A percentile compares a stretch with the other conserved stretches of the same genome.
Evolutionary conservation across 1,140 invertebrate genomes (phyloP).

Genomic region (Hylaeus anthracinus): DNA sequence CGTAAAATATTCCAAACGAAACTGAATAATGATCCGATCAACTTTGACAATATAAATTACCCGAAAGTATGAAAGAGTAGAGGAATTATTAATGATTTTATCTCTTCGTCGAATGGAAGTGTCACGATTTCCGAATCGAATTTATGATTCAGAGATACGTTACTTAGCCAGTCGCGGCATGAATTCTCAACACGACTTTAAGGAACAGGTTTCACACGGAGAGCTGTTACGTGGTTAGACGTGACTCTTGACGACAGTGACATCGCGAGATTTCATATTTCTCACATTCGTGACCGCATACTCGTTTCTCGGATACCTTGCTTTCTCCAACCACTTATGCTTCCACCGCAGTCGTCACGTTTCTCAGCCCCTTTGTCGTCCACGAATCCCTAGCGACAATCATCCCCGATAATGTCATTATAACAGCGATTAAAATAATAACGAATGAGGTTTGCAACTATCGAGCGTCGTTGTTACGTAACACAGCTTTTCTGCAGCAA

Average conservation of each 20-base stretch:
- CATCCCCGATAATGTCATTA: background rate
- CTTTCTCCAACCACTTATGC: constrained; percentile 19
- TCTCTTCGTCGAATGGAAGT: too few relatives aligned
- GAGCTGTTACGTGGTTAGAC: constrained; percentile 2
- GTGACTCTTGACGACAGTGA: constrained; percentile 20
- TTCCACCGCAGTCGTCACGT: constrained; percentile 25
- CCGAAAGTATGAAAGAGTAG: too few relatives aligned
- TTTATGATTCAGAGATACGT: background rate
- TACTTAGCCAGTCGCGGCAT: background rate
- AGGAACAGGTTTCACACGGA: constrained; percentile 27
- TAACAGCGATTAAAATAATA: background rate
- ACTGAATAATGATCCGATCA: too few relatives aligned
- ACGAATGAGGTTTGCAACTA: too few relatives aligned
- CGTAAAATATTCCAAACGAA: background rate
- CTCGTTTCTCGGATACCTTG: constrained; percentile 7
- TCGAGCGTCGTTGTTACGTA: too few relatives aligned
- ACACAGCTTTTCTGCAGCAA: too few relatives aligned
- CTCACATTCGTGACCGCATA: constrained; percentile 29
- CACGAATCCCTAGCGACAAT: background rate
- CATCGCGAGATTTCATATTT: constrained; percentile 53
- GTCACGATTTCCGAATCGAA: background rate
- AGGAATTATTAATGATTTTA: too few relatives aligned
- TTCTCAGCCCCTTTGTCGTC: background rate
- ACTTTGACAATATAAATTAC: too few relatives aligned
- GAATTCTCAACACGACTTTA: constrained; percentile 29